Evolutionary conservation across 2,797 vertebrate genomes (phyloP), one percentile per base, ranked within the genome.

Genomic region (Micrastur ruficollis): DNA sequence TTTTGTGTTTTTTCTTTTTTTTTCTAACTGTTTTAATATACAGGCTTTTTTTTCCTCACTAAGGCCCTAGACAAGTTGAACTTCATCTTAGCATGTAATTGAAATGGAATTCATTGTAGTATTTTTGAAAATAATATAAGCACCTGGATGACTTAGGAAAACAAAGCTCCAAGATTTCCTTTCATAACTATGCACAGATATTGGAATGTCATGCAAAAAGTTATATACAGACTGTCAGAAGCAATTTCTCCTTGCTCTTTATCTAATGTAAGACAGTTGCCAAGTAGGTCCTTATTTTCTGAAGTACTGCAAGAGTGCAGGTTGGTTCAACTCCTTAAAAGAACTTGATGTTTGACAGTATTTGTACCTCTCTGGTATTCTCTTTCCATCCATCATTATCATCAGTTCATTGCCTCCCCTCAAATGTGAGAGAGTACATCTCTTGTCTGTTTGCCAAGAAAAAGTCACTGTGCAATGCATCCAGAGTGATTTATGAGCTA

Each of bases 381-480:
- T 71, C 32, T 59, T 90, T 84, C 70, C 19, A 81, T 90, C 66
- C 59, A 81, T 92, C 74, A 80, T 67, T 87, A 93, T 86, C 63
- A 73, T 49, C 85, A 78, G 53, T 89, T 87, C 83, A 78, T 74
- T 88, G 58, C 73, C 58, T 91, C 53, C 74, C 49, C 50, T 87
- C 59, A 63, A 62, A 90, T 46, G 46, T 34, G 34, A 80, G 50
- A 68, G 44, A 86, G 74, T 55, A 87, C 50, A n/a, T 90, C 50
- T 73, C 81, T 87, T 71, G 66, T 63, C 74, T 93, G 49, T 76
- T 87, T 95, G 93, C 95, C 89, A 96, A 95, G 89, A 91, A 94
- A 89, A 86, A 83, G 86, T 93, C 89, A 89, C 52, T 58, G 40
- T 71, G 46, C 72, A 90, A 61, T n/a, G 40, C 81, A 73, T 86